Conservation (phyloP, 1,140 invertebrate genomes). For the Euura saliciscinereae region DNA sequence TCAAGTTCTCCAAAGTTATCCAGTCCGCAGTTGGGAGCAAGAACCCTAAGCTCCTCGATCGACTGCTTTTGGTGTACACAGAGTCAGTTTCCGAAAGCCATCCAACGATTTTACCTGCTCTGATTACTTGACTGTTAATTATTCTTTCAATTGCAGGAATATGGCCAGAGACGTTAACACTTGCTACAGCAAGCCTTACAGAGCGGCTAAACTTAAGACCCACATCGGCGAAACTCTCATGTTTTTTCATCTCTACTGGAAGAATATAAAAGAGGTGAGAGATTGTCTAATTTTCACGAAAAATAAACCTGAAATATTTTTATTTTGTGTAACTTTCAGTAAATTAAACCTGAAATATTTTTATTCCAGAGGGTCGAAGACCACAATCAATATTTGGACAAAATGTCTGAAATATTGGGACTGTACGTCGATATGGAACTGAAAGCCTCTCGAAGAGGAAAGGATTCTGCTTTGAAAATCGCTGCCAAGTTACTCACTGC, state of each 20-base stretch:
- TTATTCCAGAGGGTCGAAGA: conserved; percentile 35
- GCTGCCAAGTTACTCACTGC: conserved; percentile 41
- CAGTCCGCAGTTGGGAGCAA: conserved; percentile 33
- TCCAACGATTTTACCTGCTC: neutral
- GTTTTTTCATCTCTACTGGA: conserved; percentile 50
- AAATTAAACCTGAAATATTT: conserved; percentile 13
- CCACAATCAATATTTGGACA: conserved; percentile 43
- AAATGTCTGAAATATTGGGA: conserved; percentile 48
- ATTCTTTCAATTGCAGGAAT: conserved; percentile 37
- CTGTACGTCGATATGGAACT: conserved; percentile 50
- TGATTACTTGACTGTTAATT: conserved; percentile 9
- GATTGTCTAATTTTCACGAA: neutral
- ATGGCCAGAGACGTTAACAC: conserved; percentile 31
- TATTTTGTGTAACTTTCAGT: neutral
- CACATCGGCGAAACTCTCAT: conserved; percentile 43
- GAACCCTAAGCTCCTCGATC: conserved; percentile 34
- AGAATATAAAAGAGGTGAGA: conserved; percentile 43
- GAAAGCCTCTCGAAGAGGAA: conserved; percentile 28
- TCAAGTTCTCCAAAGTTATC: conserved; percentile 36
- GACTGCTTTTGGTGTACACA: conserved; percentile 37
- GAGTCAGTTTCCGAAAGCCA: conserved; percentile 29
- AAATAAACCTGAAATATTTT: neutral
- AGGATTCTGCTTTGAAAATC: conserved; percentile 28
- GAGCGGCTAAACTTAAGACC: conserved; percentile 34
- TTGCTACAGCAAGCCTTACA: conserved; percentile 23